Conservation (phyloP, 2,113 vertebrate species). For the Muntiacus muntjak region DNA sequence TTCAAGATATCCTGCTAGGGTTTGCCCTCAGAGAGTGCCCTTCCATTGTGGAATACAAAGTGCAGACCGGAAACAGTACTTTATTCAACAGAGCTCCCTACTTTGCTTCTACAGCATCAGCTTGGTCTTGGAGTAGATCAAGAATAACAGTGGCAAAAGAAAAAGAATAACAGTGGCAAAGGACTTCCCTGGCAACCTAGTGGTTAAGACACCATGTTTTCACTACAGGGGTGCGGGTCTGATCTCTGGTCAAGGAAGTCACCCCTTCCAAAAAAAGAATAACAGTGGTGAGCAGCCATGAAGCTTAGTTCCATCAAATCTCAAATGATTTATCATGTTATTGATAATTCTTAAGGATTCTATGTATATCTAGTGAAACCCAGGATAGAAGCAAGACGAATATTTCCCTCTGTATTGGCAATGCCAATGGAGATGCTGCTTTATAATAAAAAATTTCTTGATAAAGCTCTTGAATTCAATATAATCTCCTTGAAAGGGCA, state of each 20-base stretch:
- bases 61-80: slow-evolving; percentile 83
- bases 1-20: slow-evolving; percentile 87
- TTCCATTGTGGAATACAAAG: slow-evolving; percentile 87
- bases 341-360: slow-evolving; percentile 89
- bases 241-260: background rate
- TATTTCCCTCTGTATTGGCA: slow-evolving; percentile 73
- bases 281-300: slow-evolving; percentile 81
- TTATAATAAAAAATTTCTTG: slow-evolving; percentile 87
- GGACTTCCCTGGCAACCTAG: background rate
- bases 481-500: slow-evolving; percentile 91
- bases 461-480: slow-evolving; percentile 83
- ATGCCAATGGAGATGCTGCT: slow-evolving; percentile 79
- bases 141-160: slow-evolving; percentile 72
- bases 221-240: background rate
- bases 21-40: slow-evolving; percentile 87
- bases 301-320: slow-evolving; percentile 89
- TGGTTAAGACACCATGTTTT: background rate
- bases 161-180: background rate
- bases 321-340: slow-evolving; percentile 89
- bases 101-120: slow-evolving; percentile 91
- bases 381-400: slow-evolving; percentile 87
- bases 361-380: slow-evolving; percentile 85
- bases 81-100: slow-evolving; percentile 86
- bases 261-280: background rate
- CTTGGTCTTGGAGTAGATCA: slow-evolving; percentile 95